Evolutionary conservation across 2,797 vertebrate genomes (phyloP).

Genomic region (Apogon talboti): DNA sequence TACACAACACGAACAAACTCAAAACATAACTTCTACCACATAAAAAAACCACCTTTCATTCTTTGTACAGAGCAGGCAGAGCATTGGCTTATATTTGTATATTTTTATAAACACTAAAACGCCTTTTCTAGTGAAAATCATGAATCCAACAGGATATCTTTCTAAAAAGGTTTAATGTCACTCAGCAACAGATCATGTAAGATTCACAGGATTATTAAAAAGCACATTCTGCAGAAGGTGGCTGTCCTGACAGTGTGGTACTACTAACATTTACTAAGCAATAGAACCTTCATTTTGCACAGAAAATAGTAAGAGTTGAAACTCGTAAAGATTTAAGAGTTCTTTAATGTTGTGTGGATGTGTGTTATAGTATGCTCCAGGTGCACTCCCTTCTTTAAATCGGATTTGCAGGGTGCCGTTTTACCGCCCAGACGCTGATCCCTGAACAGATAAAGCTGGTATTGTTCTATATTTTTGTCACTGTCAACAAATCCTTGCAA

Average conservation of each 20-base stretch:
- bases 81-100: constrained; percentile 66
- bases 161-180: constrained; percentile 31
- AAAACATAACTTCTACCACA: constrained; percentile 45
- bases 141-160: constrained; percentile 36
- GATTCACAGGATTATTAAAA: constrained; percentile 35
- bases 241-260: constrained; percentile 59
- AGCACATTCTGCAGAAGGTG: constrained; percentile 56
- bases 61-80: constrained; percentile 46
- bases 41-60: constrained; percentile 34
- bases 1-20: constrained; percentile 18
- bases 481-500: neutral
- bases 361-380: constrained; percentile 39
- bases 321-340: constrained; percentile 51
- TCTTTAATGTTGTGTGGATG: constrained; percentile 25
- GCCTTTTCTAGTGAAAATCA: constrained; percentile 58
- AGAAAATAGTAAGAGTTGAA: constrained; percentile 59
- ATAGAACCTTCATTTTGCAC: constrained; percentile 78
- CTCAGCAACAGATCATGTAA: constrained; percentile 28
- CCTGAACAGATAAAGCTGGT: neutral
- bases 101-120: constrained; percentile 72
- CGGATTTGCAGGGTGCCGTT: constrained; percentile 15
- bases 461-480: neutral
- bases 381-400: constrained; percentile 46
- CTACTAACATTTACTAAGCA: constrained; percentile 77
- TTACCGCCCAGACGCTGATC: neutral